phyloP scores from a whole-genome alignment of 2,797 vertebrate species.

The Dromococcyx pavoninus region DNA sequence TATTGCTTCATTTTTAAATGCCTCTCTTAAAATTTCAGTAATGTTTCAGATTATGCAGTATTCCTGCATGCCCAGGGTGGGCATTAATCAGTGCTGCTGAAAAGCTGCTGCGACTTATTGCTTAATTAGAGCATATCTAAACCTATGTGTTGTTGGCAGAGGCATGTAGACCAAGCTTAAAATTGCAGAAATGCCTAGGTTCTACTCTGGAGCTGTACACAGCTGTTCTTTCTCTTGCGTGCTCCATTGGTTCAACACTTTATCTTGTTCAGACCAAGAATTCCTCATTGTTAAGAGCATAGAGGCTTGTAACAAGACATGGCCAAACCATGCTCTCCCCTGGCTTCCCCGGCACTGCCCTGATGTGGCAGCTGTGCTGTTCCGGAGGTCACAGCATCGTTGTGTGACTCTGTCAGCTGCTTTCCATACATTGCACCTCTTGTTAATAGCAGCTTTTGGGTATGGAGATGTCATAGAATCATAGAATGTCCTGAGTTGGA shows the following conservation, averaged over 20 bases:
- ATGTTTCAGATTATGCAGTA: not conserved
- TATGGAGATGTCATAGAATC: too few species aligned
- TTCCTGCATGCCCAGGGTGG: not conserved
- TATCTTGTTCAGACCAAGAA: not conserved
- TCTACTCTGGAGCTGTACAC: not conserved
- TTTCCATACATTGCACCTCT: too few species aligned
- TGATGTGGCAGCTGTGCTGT: fast-evolving
- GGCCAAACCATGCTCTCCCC: fast-evolving
- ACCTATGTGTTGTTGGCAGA: conserved; percentile 5
- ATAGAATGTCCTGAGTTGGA: too few species aligned
- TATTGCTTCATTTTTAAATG: conserved; percentile 29
- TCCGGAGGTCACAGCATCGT: not conserved
- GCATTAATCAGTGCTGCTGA: not conserved
- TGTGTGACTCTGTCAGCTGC: too few species aligned
- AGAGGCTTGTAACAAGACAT: fast-evolving
- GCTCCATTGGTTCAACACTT: not conserved
- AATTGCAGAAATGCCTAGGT: not conserved
- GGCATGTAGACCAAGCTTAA: not conserved
- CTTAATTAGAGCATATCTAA: conserved; percentile 23
- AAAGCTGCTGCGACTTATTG: conserved; percentile 11
- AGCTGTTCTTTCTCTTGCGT: not conserved
- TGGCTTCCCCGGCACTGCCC: fast-evolving
- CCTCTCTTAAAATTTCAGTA: not conserved
- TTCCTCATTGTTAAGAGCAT: fast-evolving
- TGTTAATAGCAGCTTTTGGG: too few species aligned